phyloP scores from a whole-genome alignment of 2,113 vertebrate species.

The Limanda limanda region DNA sequence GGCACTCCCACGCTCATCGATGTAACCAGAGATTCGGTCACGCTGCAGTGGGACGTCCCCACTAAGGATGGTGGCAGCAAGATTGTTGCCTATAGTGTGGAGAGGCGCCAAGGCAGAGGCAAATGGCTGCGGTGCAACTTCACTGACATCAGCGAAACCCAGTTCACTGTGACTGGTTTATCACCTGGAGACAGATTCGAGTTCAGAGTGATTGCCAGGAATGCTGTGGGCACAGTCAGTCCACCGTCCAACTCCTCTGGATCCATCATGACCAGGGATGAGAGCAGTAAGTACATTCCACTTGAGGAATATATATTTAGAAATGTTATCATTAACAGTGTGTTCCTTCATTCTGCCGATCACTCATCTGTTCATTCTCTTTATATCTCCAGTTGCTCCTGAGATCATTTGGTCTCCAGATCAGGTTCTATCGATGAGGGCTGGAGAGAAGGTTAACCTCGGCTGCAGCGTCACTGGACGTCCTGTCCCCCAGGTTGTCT shows the following conservation, averaged over 20 bases:
- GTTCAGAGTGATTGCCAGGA: slow-evolving; percentile 96
- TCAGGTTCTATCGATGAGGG: slow-evolving; percentile 88
- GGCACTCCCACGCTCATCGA: slow-evolving; percentile 96
- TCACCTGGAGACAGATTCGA: slow-evolving; percentile 94
- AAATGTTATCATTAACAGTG: neutral
- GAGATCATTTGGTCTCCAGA: slow-evolving; percentile 92
- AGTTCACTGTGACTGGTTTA: slow-evolving; percentile 93
- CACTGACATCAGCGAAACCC: slow-evolving; percentile 93
- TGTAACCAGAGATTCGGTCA: slow-evolving; percentile 95
- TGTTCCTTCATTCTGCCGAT: neutral
- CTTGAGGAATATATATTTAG: neutral
- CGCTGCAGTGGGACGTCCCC: slow-evolving; percentile 93
- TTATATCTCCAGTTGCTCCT: slow-evolving; percentile 88
- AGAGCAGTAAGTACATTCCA: slow-evolving; percentile 87
- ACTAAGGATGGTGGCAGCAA: slow-evolving; percentile 94
- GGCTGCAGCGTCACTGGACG: slow-evolving; percentile 90
- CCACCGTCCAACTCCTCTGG: slow-evolving; percentile 97
- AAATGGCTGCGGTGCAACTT: slow-evolving; percentile 98
- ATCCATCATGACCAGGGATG: slow-evolving; percentile 97
- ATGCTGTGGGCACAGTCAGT: slow-evolving; percentile 96
- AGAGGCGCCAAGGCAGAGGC: slow-evolving; percentile 91
- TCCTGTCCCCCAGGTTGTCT: slow-evolving; percentile 92
- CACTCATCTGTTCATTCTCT: slow-evolving; percentile 9
- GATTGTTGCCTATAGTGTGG: slow-evolving; percentile 96
- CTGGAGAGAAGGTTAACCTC: slow-evolving; percentile 92